Evolutionary conservation across 2,797 vertebrate species (phyloP), one percentile per base, ranked within the genome.

Genomic region (Danio albolineatus): DNA sequence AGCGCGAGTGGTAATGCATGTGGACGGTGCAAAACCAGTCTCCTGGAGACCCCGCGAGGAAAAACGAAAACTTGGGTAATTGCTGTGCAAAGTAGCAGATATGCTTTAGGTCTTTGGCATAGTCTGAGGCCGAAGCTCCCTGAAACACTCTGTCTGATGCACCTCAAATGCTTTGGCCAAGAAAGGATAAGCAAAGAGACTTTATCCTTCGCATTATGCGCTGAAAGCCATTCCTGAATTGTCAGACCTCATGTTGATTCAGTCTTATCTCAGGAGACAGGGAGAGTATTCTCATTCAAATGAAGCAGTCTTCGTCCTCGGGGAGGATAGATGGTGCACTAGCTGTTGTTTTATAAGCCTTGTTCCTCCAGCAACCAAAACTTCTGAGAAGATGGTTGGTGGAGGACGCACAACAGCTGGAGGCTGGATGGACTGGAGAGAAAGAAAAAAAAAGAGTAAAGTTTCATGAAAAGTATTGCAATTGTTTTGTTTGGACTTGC

Each of bases 11-110:
- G 93, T 94, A 94, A 94, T 94, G 93, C 88, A 88, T 94, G 91
- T 90, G 91, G 94, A 94, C 92, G 93, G 93, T 93, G 91, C 91
- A 91, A 84, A 92, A 94, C 92, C 91, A 90, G 91, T 87, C 91
- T 92, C 93, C 92, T 90, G 88, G 91, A 90, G 89, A 92, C 88
- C 89, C 91, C 87, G 85, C 91, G 88, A 91, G 78, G 77, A 67
- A 84, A 73, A 92, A 91, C 89, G 90, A 89, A 90, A 92, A 89
- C 66, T 83, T 90, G 92, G 89, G 91, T 92, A 92, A 89, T 91
- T 38, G 73, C 81, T 70, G 74, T 82, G 56, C 13, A 69, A 65
- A 79, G 81, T 82, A 82, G 81, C 83, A 88, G 86, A 83, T 69
- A 65, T 65, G 70, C 70, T 64, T 78, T 76, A 72, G 84, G 82